phyloP scores from a whole-genome alignment of 1,140 invertebrate genomes.

The Pemphigus obesinymphae region DNA sequence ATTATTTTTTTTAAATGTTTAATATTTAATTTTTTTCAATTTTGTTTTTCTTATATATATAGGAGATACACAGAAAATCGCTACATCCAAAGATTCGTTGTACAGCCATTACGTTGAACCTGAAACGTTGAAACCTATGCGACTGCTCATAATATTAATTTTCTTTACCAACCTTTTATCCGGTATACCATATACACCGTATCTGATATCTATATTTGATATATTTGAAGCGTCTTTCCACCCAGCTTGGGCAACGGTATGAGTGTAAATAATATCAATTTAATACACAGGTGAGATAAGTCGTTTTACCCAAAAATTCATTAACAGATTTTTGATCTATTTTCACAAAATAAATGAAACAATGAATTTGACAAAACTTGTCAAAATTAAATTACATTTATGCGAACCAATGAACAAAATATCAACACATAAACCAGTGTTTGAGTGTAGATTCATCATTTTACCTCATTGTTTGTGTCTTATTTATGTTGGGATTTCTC shows the following conservation, averaged over 20 bases:
- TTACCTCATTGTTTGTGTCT: too few relatives aligned
- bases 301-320: too few relatives aligned
- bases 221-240: neutral
- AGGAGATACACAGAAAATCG: neutral
- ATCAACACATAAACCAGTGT: too few relatives aligned
- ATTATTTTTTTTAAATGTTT: neutral
- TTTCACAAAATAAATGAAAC: too few relatives aligned
- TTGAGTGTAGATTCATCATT: too few relatives aligned
- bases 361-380: too few relatives aligned
- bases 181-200: slow-evolving; percentile 4
- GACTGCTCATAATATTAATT: neutral
- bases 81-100: neutral
- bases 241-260: slow-evolving; percentile 1
- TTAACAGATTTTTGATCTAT: too few relatives aligned
- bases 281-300: too few relatives aligned
- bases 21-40: neutral
- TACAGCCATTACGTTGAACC: neutral
- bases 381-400: too few relatives aligned
- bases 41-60: neutral
- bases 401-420: too few relatives aligned
- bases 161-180: slow-evolving; percentile 5
- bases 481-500: too few relatives aligned
- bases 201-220: neutral
- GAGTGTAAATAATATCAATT: too few relatives aligned
- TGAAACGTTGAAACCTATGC: slow-evolving; percentile 7